A percentile compares a stretch with the other conserved stretches of the same genome.
These are phyloP conservation scores for Drosophila burlai DNA, from an alignment of 1,140 invertebrate genomes.

Conservation along the genomic window DNA sequence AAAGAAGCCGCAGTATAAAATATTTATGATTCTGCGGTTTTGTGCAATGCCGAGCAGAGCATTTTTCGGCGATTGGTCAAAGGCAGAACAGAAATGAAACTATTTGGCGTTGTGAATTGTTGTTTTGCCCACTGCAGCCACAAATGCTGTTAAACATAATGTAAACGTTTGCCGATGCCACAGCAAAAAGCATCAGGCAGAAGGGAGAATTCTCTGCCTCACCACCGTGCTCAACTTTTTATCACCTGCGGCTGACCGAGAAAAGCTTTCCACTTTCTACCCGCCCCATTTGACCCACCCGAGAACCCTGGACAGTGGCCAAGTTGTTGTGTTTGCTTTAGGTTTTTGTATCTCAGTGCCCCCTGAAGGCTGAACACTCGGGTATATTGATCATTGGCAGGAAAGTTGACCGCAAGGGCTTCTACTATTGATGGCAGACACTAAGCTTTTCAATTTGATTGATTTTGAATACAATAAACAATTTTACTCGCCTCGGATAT, in stretches of 20 bases:
- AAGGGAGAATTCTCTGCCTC: background rate
- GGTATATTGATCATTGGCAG: constrained; percentile 16
- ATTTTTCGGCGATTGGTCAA: constrained; percentile 67
- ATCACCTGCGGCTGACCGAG: constrained; percentile 67
- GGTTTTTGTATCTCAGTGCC: constrained; percentile 12
- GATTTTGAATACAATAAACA: background rate
- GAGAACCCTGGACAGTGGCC: constrained; percentile 47
- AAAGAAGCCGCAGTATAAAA: constrained; percentile 73
- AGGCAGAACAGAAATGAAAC: constrained; percentile 47
- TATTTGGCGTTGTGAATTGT: constrained; percentile 61
- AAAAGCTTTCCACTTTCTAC: constrained; percentile 41
- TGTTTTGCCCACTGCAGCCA: constrained; percentile 36
- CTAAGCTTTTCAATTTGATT: background rate
- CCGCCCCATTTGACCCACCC: constrained; percentile 28
- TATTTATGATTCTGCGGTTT: constrained; percentile 80
- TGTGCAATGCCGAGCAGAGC: constrained; percentile 22
- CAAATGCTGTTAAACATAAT: constrained; percentile 75
- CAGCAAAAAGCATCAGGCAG: constrained; percentile 29
- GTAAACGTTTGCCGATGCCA: constrained; percentile 61
- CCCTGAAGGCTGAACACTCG: background rate
- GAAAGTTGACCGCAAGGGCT: constrained; percentile 1
- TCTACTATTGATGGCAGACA: background rate
- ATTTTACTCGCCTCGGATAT: background rate
- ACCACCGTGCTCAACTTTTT: constrained; percentile 55
- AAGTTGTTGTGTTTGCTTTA: constrained; percentile 45